Conservation (phyloP, 2,113 vertebrate species). For the Callorhinus ursinus region DNA sequence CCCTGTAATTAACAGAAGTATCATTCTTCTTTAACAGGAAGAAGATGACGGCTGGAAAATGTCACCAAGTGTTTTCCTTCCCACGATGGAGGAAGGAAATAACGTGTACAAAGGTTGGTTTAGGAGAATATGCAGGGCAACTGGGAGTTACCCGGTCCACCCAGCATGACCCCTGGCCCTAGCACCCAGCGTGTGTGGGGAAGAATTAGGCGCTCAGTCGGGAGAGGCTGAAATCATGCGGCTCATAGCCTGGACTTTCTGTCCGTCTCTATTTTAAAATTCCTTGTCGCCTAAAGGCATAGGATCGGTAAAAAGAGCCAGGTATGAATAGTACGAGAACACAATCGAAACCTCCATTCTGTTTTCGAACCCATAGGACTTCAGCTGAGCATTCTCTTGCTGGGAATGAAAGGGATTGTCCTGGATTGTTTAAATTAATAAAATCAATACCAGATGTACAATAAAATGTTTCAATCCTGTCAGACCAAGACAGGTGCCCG, state of each 20-base stretch:
- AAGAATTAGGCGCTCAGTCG: neutral
- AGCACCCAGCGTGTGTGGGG: rapidly evolving
- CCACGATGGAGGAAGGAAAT: conserved; percentile 85
- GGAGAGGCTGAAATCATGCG: rapidly evolving
- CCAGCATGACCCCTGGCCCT: neutral
- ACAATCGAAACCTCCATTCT: neutral
- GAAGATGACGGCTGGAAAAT: conserved; percentile 91
- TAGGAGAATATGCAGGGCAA: neutral
- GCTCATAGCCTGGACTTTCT: rapidly evolving
- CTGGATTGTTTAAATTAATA: neutral
- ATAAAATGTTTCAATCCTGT: neutral
- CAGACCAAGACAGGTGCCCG: neutral
- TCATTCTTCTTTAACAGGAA: conserved; percentile 77
- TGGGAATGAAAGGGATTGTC: neutral
- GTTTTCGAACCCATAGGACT: no score
- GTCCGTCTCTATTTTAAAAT: no score
- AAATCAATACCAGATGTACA: neutral
- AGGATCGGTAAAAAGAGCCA: neutral
- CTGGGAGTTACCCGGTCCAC: neutral
- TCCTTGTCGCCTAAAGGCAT: neutral
- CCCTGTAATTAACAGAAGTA: neutral
- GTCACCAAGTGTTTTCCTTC: conserved; percentile 91
- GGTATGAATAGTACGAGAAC: rapidly evolving
- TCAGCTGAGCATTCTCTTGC: neutral
- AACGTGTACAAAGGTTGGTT: conserved; percentile 89